Evolutionary conservation across 1,140 invertebrate species (phyloP), one percentile per base, ranked within the genome.

Genomic region (Parapsyche elsis): DNA sequence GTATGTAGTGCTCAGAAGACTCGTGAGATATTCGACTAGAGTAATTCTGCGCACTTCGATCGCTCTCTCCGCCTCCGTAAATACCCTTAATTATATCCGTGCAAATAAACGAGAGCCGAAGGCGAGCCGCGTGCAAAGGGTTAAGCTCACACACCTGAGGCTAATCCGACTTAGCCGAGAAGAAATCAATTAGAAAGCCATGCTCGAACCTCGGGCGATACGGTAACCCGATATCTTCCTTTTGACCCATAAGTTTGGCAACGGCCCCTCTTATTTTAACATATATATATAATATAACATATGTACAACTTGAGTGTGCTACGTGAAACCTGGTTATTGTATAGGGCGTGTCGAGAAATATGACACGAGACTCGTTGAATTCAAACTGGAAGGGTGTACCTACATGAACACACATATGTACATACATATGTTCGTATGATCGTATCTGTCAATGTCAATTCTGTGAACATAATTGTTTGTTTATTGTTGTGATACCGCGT

Each of bases 181-280:
- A 67, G 64, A 67, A 67, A 67, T 67, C 64, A 67, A 67, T 67
- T 67, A 67, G 64, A 67, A 67, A 67, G 64, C 64, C 24, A 67
- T 67, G 2, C 24, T 23, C 1, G 10, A 23, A 1, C 64, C 64
- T 26, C 1, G 24, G 23, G 64, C 64, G 9, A 67, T 67, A 19
- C 24, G 7, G 64, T 23, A 23, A 67, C 24, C 64, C 64, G 64
- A 67, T 67, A 67, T 67, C 64, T 30, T 30, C 64, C 21, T 67
- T 67, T 53, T 30, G 64, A 67, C 24, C 64, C 64, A 30, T 30
- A 67, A 67, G 64, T 67, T 67, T 26, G 24, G 24, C 21, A 23
- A 1, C 64, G 12, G 24, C 23, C 23, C 23, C 9, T 67, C 64
- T 67, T 53, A 53, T 53, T 53, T n/a, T 53, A 53, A 53, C 49